Percentiles rank a stretch among this genome's conserved stretches.
Conservation (phyloP, 2,888 invertebrate genomes). For the Yponomeuta cagnagella region DNA sequence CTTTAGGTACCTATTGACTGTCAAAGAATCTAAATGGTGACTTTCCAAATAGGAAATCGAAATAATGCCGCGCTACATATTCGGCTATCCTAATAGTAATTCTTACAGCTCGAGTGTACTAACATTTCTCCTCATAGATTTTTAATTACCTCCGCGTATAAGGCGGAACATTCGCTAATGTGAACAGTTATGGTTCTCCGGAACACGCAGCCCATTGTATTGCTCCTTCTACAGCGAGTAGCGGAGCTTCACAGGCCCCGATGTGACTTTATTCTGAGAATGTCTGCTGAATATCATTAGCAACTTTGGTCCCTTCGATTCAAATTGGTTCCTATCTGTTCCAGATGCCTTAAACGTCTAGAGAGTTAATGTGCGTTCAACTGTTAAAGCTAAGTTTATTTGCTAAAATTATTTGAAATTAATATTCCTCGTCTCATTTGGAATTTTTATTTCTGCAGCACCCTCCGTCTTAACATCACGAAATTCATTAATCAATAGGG, state of each 20-base stretch:
- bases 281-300: constrained; percentile 56
- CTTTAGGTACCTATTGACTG: too few species aligned
- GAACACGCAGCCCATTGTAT: constrained; percentile 65
- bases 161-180: constrained; percentile 62
- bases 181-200: constrained; percentile 51
- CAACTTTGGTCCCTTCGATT: constrained; percentile 45
- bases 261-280: constrained; percentile 60
- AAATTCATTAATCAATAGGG: constrained; percentile 41
- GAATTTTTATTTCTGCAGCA: background rate
- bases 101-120: constrained; percentile 27
- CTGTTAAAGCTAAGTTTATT: background rate
- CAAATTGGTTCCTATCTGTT: constrained; percentile 25
- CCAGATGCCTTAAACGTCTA: constrained; percentile 12
- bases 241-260: constrained; percentile 60
- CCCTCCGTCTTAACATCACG: constrained; percentile 21
- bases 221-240: constrained; percentile 63
- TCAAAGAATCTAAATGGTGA: too few species aligned
- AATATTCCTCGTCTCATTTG: background rate
- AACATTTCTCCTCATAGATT: constrained; percentile 49
- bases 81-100: constrained; percentile 37
- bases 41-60: background rate
- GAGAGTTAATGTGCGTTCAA: background rate
- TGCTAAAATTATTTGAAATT: background rate
- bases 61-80: background rate
- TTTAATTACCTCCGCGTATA: constrained; percentile 64